phyloP scores from a whole-genome alignment of 30 jellyfish, hydroid and myxozoan genomes.

The Rhopilema esculentum region DNA sequence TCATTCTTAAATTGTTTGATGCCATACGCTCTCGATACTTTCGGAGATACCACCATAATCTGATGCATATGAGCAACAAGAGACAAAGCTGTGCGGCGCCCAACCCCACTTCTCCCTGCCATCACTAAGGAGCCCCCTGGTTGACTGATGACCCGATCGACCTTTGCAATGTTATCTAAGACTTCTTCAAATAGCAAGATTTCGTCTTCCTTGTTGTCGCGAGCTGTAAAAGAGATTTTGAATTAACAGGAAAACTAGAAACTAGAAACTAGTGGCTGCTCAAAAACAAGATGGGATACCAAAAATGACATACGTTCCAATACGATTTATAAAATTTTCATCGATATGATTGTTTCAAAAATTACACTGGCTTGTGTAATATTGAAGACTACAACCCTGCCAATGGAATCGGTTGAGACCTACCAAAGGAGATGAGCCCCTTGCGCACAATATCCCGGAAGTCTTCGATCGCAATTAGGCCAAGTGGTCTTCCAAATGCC shows the following conservation, averaged over 20 bases:
- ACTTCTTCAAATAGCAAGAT: constrained; percentile 83
- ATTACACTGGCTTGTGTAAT: no score
- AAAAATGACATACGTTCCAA: no score
- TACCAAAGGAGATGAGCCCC: constrained; percentile 91
- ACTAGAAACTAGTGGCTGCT: no score
- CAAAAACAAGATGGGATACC: no score
- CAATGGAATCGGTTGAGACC: no score
- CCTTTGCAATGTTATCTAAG: constrained; percentile 79
- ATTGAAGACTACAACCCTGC: no score
- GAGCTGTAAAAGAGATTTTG: constrained; percentile 57
- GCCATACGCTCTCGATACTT: constrained; percentile 86
- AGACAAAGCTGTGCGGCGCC: constrained; percentile 82
- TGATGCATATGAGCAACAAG: constrained; percentile 97
- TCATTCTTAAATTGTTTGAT: constrained; percentile 83
- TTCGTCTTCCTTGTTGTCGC: constrained; percentile 89
- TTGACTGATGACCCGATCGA: constrained; percentile 79
- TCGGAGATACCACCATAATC: constrained; percentile 80
- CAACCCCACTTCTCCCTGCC: constrained; percentile 97
- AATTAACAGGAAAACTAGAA: neutral
- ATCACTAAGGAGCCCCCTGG: constrained; percentile 93
- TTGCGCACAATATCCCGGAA: constrained; percentile 82
- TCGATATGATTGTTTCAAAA: neutral
- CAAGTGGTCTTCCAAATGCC: constrained; percentile 90
- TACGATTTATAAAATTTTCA: no score
- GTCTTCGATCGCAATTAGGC: constrained; percentile 72